Conservation (phyloP, 2,113 vertebrate genomes). For the Cryptomyrus ogoouensis region DNA sequence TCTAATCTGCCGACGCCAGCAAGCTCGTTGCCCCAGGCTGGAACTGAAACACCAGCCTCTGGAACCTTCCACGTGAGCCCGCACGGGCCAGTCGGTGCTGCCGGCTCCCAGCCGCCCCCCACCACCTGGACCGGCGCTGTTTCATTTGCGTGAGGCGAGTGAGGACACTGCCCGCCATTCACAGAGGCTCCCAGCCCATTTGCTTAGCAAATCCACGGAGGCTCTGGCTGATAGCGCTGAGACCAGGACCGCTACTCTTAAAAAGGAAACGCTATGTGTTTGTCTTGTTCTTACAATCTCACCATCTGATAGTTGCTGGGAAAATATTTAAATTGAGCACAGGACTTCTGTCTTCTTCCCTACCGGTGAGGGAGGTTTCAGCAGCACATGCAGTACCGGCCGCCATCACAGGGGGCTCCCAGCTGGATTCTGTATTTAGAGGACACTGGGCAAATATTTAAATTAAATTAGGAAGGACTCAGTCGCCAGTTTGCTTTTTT, state of each 20-base stretch:
- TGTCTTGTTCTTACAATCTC: conserved; percentile 13
- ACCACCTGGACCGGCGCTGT: neutral
- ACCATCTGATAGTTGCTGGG: conserved; percentile 31
- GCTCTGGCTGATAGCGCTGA: neutral
- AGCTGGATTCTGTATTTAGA: conserved; percentile 7
- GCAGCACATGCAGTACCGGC: neutral
- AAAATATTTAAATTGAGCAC: conserved; percentile 38
- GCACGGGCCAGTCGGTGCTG: neutral
- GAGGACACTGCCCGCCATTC: conserved; percentile 29
- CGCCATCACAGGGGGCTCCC: neutral
- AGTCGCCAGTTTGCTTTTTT: neutral
- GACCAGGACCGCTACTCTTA: neutral
- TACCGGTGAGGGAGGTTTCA: conserved; percentile 12
- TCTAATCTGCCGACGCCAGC: neutral
- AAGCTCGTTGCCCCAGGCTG: neutral
- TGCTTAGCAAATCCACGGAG: conserved; percentile 36
- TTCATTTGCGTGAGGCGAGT: neutral
- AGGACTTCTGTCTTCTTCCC: conserved; percentile 11
- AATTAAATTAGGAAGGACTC: conserved; percentile 13
- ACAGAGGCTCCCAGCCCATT: conserved; percentile 25
- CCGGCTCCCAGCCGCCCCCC: neutral
- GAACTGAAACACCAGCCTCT: neutral
- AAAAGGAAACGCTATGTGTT: conserved; percentile 27
- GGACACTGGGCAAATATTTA: conserved; percentile 22
- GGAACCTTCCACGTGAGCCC: neutral